Conservation (phyloP, 1,140 invertebrate species). For the Lanistes nyassanus region DNA sequence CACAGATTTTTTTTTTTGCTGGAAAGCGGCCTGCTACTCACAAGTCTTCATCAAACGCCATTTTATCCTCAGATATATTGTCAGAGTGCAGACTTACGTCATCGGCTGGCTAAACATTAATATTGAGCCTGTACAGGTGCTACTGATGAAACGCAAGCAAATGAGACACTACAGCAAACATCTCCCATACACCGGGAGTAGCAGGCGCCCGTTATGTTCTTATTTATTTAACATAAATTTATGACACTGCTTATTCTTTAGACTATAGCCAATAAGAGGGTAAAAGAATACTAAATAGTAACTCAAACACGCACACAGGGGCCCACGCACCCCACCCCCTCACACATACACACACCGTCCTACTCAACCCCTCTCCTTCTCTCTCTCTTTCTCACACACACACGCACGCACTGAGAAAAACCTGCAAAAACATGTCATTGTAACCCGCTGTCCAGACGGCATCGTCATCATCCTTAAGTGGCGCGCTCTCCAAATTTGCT, state of each 20-base stretch:
- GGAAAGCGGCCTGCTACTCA: no score
- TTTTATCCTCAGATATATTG: neutral
- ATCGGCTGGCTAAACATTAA: neutral
- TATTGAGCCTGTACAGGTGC: no score
- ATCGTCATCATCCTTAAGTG: no score
- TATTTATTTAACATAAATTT: neutral
- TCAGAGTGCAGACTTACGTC: neutral
- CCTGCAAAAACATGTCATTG: neutral
- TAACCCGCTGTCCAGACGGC: neutral
- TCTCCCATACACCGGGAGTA: no score
- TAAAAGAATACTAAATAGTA: neutral
- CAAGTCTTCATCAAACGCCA: no score
- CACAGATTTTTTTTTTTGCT: neutral
- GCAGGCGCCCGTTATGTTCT: no score
- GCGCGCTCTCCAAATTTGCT: no score
- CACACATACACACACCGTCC: neutral
- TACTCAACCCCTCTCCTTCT: neutral
- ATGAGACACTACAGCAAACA: no score
- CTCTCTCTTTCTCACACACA: neutral
- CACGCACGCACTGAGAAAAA: constrained; percentile 1
- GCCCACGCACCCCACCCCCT: neutral
- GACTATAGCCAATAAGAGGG: neutral
- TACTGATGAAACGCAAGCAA: no score
- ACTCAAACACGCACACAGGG: neutral
- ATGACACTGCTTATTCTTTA: neutral